A percentile compares a stretch with the other conserved stretches of the same genome.
phyloP scores from a whole-genome alignment of 2,113 vertebrate genomes.

The Rhea americana region DNA sequence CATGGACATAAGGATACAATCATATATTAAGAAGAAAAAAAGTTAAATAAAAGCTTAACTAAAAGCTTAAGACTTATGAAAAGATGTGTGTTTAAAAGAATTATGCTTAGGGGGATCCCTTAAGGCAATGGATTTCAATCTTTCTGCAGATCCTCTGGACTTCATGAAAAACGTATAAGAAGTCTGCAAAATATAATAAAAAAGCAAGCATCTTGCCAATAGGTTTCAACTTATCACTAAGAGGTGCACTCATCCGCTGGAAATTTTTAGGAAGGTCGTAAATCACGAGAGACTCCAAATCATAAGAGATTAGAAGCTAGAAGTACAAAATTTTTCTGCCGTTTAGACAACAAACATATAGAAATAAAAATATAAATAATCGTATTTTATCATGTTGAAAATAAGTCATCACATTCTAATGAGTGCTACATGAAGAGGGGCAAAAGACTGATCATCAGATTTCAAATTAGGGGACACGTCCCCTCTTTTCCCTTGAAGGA shows the following conservation, averaged over 20 bases:
- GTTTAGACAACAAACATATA: not conserved
- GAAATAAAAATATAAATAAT: no score
- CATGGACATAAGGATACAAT: not conserved
- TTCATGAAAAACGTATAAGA: not conserved
- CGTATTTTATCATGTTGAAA: not conserved
- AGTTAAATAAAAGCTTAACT: not conserved
- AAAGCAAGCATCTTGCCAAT: not conserved
- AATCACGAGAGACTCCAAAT: not conserved
- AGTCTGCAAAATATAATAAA: not conserved
- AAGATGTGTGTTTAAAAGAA: rapidly evolving
- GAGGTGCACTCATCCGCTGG: not conserved
- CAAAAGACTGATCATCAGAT: not conserved
- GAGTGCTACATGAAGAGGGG: not conserved
- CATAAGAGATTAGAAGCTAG: not conserved
- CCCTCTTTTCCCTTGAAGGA: not conserved
- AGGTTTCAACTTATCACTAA: not conserved
- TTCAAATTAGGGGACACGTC: not conserved
- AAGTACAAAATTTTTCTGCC: not conserved
- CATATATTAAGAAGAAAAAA: not conserved
- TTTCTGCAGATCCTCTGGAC: not conserved
- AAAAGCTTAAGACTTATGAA: not conserved
- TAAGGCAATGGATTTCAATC: not conserved
- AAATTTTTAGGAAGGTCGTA: not conserved
- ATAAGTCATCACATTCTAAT: not conserved
- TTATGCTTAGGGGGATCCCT: not conserved